phyloP scores from a whole-genome alignment of 2,797 vertebrate species.

The Potorous gilbertii region DNA sequence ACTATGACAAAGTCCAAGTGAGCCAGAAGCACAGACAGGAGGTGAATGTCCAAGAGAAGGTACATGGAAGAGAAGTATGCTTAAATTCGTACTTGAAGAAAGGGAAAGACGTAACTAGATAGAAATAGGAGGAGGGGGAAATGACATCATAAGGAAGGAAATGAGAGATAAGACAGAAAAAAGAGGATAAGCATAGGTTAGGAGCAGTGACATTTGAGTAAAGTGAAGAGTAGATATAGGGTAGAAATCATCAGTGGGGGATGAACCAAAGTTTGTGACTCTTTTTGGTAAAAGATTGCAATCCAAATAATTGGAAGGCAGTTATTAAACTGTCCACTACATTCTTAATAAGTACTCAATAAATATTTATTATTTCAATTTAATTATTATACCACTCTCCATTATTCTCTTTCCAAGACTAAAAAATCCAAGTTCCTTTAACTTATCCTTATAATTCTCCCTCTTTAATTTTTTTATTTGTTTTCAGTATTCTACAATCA shows the following conservation, averaged over 20 bases:
- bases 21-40: neutral
- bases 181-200: neutral
- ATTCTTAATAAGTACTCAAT: neutral
- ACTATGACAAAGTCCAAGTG: neutral
- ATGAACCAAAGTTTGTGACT: conserved; percentile 23
- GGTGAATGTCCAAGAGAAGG: neutral
- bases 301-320: neutral
- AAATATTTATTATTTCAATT: conserved; percentile 9
- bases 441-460: neutral
- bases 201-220: neutral
- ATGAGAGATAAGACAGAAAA: neutral
- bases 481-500: no score
- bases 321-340: neutral
- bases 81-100: neutral
- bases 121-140: neutral
- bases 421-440: conserved; percentile 4
- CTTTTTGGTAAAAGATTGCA: conserved; percentile 2
- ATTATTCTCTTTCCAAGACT: neutral
- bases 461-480: neutral
- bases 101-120: neutral
- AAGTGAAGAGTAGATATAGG: neutral
- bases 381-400: neutral
- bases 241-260: neutral
- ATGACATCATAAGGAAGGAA: neutral
- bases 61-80: neutral